Conservation (phyloP, 2,888 invertebrate species). For the Sialis fuliginosa region DNA sequence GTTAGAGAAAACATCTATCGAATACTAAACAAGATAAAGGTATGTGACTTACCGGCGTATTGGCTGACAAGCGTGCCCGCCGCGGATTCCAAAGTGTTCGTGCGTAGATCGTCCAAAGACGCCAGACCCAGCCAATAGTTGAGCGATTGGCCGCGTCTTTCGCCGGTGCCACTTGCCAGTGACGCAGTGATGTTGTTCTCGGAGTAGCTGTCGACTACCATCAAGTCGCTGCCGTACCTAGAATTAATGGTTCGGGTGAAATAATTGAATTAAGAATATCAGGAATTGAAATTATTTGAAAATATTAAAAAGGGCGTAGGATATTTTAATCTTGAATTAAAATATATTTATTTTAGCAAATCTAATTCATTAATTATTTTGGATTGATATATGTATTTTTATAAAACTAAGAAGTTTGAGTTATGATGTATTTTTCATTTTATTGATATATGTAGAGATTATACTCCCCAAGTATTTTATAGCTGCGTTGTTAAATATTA, state of each 20-base stretch:
- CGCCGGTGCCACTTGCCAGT: constrained; percentile 51
- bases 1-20: background rate
- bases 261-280: too few species aligned
- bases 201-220: constrained; percentile 74
- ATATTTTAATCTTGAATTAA: too few species aligned
- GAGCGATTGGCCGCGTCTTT: constrained; percentile 39
- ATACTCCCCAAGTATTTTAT: too few species aligned
- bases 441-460: too few species aligned
- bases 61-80: constrained; percentile 80
- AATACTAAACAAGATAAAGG: background rate
- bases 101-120: constrained; percentile 77
- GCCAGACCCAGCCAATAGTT: constrained; percentile 85
- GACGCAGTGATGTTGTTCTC: constrained; percentile 84
- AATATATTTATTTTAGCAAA: too few species aligned
- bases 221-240: constrained; percentile 90
- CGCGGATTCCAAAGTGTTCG: constrained; percentile 88
- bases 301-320: too few species aligned
- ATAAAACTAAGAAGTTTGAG: too few species aligned
- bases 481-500: too few species aligned
- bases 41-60: constrained; percentile 52
- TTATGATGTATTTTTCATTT: too few species aligned
- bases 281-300: too few species aligned
- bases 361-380: too few species aligned
- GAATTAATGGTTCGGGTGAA: constrained; percentile 9
- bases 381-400: too few species aligned